A percentile compares a stretch with the other conserved stretches of the same genome.
Conservation (phyloP, 2,888 invertebrate species). For the Periphyllus acericola region DNA sequence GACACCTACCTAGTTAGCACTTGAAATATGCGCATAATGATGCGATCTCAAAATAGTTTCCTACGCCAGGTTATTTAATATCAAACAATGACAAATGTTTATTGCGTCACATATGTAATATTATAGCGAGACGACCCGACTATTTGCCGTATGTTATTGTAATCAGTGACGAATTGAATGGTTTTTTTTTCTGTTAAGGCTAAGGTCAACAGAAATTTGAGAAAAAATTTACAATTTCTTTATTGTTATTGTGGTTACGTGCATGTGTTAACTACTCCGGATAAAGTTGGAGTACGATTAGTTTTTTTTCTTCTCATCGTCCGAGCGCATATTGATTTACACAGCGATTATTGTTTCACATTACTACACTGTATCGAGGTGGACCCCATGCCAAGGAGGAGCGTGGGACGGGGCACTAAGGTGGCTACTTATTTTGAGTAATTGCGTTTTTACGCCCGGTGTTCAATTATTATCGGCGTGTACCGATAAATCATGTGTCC, state of each 20-base stretch:
- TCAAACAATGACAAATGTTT: conserved; percentile 31
- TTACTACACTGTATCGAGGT: neutral
- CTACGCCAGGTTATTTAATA: conserved; percentile 12
- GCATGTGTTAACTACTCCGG: neutral
- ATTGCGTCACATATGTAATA: neutral
- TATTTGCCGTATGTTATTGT: neutral
- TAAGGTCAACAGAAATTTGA: too few relatives aligned
- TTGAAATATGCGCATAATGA: conserved; percentile 48
- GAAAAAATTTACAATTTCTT: neutral
- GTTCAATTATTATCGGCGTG: conserved; percentile 60
- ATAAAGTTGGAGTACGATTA: neutral
- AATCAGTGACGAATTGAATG: neutral
- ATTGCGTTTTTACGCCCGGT: conserved; percentile 55
- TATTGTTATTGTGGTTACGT: neutral
- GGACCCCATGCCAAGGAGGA: conserved; percentile 41
- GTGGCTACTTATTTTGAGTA: conserved; percentile 62
- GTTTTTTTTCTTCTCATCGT: conserved; percentile 7
- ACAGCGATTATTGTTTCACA: conserved; percentile 47
- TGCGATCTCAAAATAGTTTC: conserved; percentile 2
- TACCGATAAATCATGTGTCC: conserved; percentile 60
- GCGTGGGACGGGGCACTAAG: conserved; percentile 54
- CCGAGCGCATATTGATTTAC: conserved; percentile 27
- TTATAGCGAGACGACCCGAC: neutral
- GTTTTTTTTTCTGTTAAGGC: neutral
- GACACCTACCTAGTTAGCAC: conserved; percentile 49